Evolutionary conservation across 2,888 invertebrate species (phyloP).

Genomic region (Tinea pellionella): DNA sequence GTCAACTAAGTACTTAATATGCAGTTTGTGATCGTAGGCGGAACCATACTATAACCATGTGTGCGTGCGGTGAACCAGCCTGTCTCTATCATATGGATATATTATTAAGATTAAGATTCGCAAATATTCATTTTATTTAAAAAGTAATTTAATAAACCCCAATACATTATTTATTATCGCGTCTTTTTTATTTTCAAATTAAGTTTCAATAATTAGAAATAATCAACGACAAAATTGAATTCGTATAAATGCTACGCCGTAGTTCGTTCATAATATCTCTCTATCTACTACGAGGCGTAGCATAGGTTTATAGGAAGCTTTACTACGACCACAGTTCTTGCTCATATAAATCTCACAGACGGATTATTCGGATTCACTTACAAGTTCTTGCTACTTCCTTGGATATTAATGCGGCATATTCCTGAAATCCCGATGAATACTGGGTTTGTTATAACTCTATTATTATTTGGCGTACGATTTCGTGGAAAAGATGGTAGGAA

Average conservation of each 20-base stretch:
- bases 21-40: constrained; percentile 12
- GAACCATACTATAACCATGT: not conserved
- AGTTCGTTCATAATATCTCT: constrained; percentile 18
- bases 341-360: constrained; percentile 47
- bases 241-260: constrained; percentile 15
- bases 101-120: not conserved
- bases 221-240: not conserved
- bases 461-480: constrained; percentile 3
- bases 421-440: constrained; percentile 25
- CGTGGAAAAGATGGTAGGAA: not conserved
- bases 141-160: too few species aligned
- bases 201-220: too few species aligned
- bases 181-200: too few species aligned
- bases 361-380: constrained; percentile 51
- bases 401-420: constrained; percentile 44
- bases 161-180: too few species aligned
- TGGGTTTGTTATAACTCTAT: constrained; percentile 10
- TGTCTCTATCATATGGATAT: constrained; percentile 1
- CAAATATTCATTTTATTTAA: not conserved
- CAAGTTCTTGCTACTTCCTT: constrained; percentile 45
- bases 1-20: constrained; percentile 14
- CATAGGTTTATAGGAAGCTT: constrained; percentile 7
- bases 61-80: constrained; percentile 9
- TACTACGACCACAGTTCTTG: constrained; percentile 11
- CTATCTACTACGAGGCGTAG: constrained; percentile 15